phyloP scores from a whole-genome alignment of 53 echinoderm and acorn worm genomes.

The Actinopyga echinites region DNA sequence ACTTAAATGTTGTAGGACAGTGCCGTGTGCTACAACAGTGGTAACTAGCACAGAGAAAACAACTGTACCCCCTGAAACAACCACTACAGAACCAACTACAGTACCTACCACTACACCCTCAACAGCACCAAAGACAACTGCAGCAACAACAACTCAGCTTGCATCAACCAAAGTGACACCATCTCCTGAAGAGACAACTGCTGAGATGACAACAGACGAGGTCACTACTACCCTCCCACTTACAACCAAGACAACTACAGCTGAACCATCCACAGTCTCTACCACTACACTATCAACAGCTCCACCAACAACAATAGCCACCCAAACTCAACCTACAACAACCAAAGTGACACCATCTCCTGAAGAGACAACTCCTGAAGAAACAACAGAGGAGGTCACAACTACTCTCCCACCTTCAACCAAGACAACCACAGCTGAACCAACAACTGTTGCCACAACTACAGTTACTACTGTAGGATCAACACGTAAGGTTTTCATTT shows the following conservation, averaged over 20 bases:
- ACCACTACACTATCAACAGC: not conserved
- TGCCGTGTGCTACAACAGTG: too few relatives aligned
- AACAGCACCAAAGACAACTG: too few relatives aligned
- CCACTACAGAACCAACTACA: too few relatives aligned
- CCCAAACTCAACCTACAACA: too few relatives aligned
- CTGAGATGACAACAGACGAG: not conserved
- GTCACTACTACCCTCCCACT: not conserved
- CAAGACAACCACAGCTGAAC: not conserved
- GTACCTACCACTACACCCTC: too few relatives aligned
- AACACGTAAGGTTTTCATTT: not conserved
- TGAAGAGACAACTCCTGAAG: too few relatives aligned
- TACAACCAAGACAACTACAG: not conserved
- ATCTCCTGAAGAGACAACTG: not conserved
- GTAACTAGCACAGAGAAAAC: too few relatives aligned
- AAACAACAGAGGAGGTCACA: too few relatives aligned
- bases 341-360: too few relatives aligned
- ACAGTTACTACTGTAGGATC: not conserved
- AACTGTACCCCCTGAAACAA: too few relatives aligned
- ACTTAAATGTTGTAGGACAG: too few relatives aligned
- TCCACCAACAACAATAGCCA: too few relatives aligned
- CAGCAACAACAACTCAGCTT: not conserved
- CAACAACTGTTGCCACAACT: not conserved
- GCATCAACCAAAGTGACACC: not conserved
- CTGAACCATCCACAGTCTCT: not conserved
- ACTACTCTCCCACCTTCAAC: not conserved